Evolutionary conservation across 1,140 invertebrate species (phyloP).

Genomic region (Solenopsis fugax): DNA sequence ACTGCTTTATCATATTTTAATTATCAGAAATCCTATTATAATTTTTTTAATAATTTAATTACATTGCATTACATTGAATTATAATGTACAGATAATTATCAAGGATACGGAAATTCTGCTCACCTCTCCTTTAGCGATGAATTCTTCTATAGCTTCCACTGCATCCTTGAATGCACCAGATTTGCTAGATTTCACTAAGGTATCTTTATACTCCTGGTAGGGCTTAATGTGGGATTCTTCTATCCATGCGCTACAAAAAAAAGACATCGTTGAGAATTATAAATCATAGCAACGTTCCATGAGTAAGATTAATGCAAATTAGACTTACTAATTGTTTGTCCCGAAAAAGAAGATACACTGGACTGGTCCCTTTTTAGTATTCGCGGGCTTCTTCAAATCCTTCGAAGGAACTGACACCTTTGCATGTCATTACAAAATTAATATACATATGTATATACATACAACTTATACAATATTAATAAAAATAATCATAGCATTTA

Average conservation of each 20-base stretch:
- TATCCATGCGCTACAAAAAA: constrained; percentile 94
- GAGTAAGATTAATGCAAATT: constrained; percentile 27
- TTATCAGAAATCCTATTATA: too few species aligned
- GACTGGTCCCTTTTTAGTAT: constrained; percentile 88
- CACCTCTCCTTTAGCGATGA: constrained; percentile 91
- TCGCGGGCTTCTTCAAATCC: constrained; percentile 89
- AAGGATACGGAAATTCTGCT: constrained; percentile 72
- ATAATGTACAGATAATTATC: constrained; percentile 28
- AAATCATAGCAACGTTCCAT: constrained; percentile 11
- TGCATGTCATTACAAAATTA: constrained; percentile 73
- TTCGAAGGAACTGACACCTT: constrained; percentile 92
- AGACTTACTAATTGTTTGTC: constrained; percentile 96
- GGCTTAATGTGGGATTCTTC: constrained; percentile 94
- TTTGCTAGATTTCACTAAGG: constrained; percentile 93
- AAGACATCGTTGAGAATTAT: constrained; percentile 70
- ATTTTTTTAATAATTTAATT: too few species aligned
- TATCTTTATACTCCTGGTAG: constrained; percentile 93
- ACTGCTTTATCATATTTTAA: too few species aligned
- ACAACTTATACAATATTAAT: background rate
- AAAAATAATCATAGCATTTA: background rate
- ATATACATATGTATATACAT: background rate
- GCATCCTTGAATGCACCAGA: constrained; percentile 94
- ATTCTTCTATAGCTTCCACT: constrained; percentile 94
- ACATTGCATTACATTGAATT: background rate
- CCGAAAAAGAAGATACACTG: constrained; percentile 98